Base-by-base conservation (phyloP, 2,797 vertebrate genomes). In the Nyctibius grandis region DNA sequence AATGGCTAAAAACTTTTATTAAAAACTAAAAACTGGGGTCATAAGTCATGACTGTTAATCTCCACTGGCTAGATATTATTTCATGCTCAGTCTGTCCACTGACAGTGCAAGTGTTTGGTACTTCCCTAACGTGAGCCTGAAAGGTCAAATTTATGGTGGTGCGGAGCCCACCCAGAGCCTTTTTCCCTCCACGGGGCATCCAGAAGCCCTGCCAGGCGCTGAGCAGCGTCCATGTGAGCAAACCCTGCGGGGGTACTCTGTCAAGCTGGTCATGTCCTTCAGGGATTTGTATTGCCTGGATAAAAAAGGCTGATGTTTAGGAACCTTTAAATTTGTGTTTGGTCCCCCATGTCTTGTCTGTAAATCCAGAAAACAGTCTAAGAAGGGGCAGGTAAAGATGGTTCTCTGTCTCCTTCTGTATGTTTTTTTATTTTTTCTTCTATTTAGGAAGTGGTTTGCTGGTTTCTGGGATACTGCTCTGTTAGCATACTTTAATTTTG, bases 1-100 rank as follows among this genome's bases (percentile, higher is more conserved):
- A 67, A 31, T 7, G 29, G 53, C 7, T 40, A 87, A 87, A 67
- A 95, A 79, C 11, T 54, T 45, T 94, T 67, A 64, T 44, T 87
- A 31, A 70, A 76, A 83, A 72, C 45, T 25, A 68, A 92, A 59
- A 38, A 74, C 34, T 1, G 31, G 56, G 50, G 36, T 82, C 70
- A 69, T 93, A 93, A 47, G 72, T 63, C 53, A 90, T 90, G 91
- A 89, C 77, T 47, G 15, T 72, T 87, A 61, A 68, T 91, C 97
- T 97, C 86, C 69, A 88, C 72, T 92, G 93, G 59, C 76, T 79
- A 63, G 67, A 44, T 85, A 61, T 44, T 47, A 64, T 81, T 91
- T 57, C 45, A 19, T 81, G 72, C 81, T 94, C 73, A 73, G 22
- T 8, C 2, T 78, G 6, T 67, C 57, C 80, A 26, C 85, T n/a